Conservation (phyloP, 2,888 invertebrate species). For the Tenthredo mesomela region DNA sequence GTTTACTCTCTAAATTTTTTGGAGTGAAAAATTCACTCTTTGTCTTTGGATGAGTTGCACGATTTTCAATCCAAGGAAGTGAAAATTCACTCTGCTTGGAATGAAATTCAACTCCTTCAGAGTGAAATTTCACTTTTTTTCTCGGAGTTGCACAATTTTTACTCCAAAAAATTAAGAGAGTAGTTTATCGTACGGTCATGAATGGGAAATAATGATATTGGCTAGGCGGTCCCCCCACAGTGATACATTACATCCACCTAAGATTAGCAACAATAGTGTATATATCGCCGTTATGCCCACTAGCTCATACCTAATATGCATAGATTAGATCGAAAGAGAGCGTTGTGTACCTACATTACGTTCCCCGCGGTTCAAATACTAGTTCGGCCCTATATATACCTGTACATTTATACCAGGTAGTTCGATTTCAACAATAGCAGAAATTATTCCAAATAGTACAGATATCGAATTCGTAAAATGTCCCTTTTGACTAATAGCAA, state of each 20-base stretch:
- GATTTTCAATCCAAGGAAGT: too few species aligned
- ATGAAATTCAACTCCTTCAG: too few species aligned
- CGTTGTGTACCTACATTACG: neutral
- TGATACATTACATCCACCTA: neutral
- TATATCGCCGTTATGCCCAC: neutral
- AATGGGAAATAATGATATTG: neutral
- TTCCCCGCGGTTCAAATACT: neutral
- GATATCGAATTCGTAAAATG: neutral
- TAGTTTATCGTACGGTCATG: too few species aligned
- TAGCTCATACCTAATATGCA: conserved; percentile 15
- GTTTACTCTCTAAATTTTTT: too few species aligned
- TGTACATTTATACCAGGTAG: neutral
- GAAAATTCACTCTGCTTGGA: too few species aligned
- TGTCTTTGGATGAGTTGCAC: too few species aligned
- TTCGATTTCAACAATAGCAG: neutral
- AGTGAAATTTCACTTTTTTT: too few species aligned
- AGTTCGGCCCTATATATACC: neutral
- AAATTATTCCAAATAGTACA: neutral
- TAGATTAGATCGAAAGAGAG: conserved; percentile 38
- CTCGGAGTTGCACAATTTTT: too few species aligned
- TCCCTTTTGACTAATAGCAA: neutral
- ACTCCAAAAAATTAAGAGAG: too few species aligned
- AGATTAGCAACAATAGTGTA: conserved; percentile 15
- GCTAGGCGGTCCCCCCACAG: neutral
- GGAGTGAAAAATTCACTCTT: too few species aligned